phyloP scores from a whole-genome alignment of 2,113 vertebrate genomes.

The Sapajus apella region DNA sequence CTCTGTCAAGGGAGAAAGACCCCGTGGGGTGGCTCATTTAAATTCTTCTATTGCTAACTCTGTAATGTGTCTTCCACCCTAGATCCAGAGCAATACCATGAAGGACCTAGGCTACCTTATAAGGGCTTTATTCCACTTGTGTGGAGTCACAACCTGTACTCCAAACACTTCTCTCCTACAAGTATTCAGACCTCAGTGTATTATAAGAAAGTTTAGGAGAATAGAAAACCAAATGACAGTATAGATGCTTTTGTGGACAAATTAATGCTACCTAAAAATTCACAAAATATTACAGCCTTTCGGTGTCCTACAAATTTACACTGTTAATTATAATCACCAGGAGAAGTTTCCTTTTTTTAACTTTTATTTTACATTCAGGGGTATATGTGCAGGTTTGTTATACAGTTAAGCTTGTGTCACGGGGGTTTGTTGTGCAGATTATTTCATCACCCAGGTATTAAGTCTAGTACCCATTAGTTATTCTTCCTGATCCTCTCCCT shows the following conservation, averaged over 20 bases:
- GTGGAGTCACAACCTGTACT: not conserved
- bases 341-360: not conserved
- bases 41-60: not conserved
- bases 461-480: too few species aligned
- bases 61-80: not conserved
- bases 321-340: not conserved
- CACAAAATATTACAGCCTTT: not conserved
- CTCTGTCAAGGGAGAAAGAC: not conserved
- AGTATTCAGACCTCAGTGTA: not conserved
- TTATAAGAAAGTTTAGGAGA: not conserved
- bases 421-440: too few species aligned
- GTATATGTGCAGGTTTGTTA: too few species aligned
- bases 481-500: too few species aligned
- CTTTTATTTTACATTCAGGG: too few species aligned
- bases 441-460: too few species aligned
- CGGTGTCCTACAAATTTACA: not conserved
- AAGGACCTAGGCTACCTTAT: not conserved
- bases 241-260: not conserved
- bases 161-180: not conserved
- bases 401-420: too few species aligned
- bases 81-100: not conserved
- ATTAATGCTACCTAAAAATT: not conserved
- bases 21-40: not conserved
- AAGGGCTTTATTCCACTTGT: not conserved
- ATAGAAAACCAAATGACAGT: not conserved